Percentiles rank a stretch among this genome's conserved stretches.
Conservation (phyloP, 2,797 vertebrate species). For the Intellagama lesueurii region DNA sequence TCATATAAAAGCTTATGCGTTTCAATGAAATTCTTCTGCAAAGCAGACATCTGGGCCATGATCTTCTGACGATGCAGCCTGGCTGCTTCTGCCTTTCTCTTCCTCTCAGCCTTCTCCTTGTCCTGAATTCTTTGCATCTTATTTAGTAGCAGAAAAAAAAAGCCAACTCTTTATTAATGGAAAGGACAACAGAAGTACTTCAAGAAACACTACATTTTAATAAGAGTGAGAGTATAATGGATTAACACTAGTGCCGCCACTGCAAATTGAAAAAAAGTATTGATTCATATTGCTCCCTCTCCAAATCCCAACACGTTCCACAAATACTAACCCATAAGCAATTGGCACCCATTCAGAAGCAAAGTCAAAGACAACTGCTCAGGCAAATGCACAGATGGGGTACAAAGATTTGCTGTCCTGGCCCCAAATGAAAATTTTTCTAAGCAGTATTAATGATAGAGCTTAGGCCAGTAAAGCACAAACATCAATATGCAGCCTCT, state of each 20-base stretch:
- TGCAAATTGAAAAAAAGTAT: background rate
- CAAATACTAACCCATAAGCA: background rate
- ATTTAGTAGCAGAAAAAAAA: slow-evolving; percentile 18
- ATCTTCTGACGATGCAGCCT: slow-evolving; percentile 97
- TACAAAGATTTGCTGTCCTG: background rate
- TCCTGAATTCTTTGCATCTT: slow-evolving; percentile 87
- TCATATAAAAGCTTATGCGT: slow-evolving; percentile 96
- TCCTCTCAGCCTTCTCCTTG: slow-evolving; percentile 95
- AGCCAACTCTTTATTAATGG: slow-evolving; percentile 37
- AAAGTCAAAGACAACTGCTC: background rate
- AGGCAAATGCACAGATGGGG: background rate
- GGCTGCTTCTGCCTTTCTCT: slow-evolving; percentile 96
- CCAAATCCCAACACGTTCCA: background rate
- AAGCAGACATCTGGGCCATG: slow-evolving; percentile 99
- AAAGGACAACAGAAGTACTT: background rate
- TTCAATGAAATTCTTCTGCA: slow-evolving; percentile 99
- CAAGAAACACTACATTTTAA: background rate
- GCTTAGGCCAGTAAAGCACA: background rate
- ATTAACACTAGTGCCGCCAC: background rate
- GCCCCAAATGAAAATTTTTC: background rate
- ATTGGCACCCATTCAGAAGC: background rate
- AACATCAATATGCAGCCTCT: background rate
- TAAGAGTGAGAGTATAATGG: background rate
- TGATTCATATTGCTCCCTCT: background rate
- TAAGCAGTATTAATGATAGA: background rate